These are phyloP conservation scores for Crematogaster levior DNA, from an alignment of 2,888 invertebrate species.

Conservation along the genomic window DNA sequence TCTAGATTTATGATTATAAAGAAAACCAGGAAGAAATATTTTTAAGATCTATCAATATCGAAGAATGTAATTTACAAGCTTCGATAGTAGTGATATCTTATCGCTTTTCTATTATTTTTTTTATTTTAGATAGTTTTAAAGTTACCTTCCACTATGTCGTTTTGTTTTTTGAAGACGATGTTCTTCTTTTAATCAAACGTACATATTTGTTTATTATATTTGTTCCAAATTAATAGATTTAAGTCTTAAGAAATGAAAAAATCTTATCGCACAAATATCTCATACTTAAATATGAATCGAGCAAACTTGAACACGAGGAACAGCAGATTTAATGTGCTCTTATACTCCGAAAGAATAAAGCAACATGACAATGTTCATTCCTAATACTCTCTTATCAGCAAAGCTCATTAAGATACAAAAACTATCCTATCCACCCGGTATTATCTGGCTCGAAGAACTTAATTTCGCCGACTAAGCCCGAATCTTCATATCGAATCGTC, in stretches of 20 bases:
- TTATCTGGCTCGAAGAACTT: conserved; percentile 9
- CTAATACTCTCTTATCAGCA: background rate
- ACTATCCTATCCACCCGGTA: conserved; percentile 5
- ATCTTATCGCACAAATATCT: background rate
- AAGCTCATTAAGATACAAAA: conserved; percentile 15
- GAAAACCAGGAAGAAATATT: background rate
- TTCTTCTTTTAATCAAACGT: background rate
- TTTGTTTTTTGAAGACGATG: background rate
- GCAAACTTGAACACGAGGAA: background rate
- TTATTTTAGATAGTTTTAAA: background rate
- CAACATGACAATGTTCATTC: background rate
- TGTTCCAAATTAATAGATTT: background rate
- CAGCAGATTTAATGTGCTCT: background rate
- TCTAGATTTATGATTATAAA: background rate
- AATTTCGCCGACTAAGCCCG: conserved; percentile 40
- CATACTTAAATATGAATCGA: background rate
- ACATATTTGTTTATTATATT: background rate
- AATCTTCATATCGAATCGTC: conserved; percentile 27
- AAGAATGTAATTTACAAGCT: background rate
- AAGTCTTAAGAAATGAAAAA: background rate
- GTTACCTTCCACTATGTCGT: background rate
- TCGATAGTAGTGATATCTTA: background rate
- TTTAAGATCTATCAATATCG: background rate
- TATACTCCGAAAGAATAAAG: background rate
- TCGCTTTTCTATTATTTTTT: background rate